Base-by-base conservation (phyloP, 2,797 vertebrate genomes). In the Ctenochaetus hawaiiensis region DNA sequence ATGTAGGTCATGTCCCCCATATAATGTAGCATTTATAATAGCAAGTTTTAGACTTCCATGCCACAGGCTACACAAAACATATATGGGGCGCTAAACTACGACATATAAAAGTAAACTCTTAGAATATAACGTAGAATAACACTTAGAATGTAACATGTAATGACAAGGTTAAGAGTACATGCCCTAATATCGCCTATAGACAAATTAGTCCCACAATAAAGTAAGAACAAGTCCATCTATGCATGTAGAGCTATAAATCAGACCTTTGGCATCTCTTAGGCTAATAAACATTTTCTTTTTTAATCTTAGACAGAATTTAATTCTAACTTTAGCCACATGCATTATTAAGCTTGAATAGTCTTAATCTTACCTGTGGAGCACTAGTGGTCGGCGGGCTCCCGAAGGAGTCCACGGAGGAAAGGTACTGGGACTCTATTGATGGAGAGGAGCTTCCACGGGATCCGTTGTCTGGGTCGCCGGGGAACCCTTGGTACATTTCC, bases 401-500 rank as follows among this genome's bases (percentile, higher is more conserved):
- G 90, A 98, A 99, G 84, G 98, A 99, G 90, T 98, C 97, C 96
- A 99, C 97, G 65, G 98, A 98, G 84, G 98, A 99, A 44, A 98
- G 95, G 87, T 98, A 98, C 80, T 98, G 98, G 18, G 97, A 98
- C 92, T 99, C 98, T 74, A 97, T 95, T 20, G 98, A 98, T 11
- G 97, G 97, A 67, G 97, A 98, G 7, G 97, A 97, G 83, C 98
- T 99, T 95, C 95, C 97, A 87, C 96, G 96, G 86, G 97, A 99
- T 82, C 96, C 95, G 83, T 95, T 97, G 92, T 99, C 98, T 93
- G 96, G 97, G 93, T 98, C 97, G 90, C 97, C 96, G 92, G 97
- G 96, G 79, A 99, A 99, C 66, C 97, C 97, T 93, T 98, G 97
- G 96, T 95, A 98, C 97, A 99, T 99, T 92, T 97, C 97, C 97